Evolutionary conservation across 2,888 invertebrate species (phyloP).

Genomic region (Amiota mariae): DNA sequence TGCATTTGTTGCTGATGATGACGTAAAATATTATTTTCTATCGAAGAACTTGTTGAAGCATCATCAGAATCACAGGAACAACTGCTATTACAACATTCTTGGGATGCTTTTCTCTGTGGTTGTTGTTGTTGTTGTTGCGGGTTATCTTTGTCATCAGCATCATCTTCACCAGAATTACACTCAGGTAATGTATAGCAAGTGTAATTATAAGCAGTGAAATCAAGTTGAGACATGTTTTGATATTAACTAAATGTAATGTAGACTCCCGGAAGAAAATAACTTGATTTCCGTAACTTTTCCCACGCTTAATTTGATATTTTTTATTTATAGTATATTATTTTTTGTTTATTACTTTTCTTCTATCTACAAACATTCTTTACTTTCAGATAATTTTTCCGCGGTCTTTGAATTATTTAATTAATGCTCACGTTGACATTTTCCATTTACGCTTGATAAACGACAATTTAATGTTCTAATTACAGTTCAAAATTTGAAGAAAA

Average conservation of each 20-base stretch:
- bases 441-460: constrained; percentile 13
- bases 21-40: constrained; percentile 59
- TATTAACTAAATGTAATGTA: constrained; percentile 19
- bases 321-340: constrained; percentile 13
- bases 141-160: constrained; percentile 25
- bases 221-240: constrained; percentile 62
- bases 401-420: constrained; percentile 20
- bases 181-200: constrained; percentile 72
- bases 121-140: background rate
- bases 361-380: background rate
- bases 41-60: constrained; percentile 63
- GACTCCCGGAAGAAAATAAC: background rate
- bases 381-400: background rate
- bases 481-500: constrained; percentile 6
- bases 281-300: constrained; percentile 30
- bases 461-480: constrained; percentile 46
- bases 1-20: constrained; percentile 43
- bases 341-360: background rate
- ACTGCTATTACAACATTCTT: constrained; percentile 35
- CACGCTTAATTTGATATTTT: constrained; percentile 33
- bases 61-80: constrained; percentile 55
- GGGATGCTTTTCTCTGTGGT: constrained; percentile 37
- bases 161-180: constrained; percentile 60
- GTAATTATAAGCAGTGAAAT: constrained; percentile 64
- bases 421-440: constrained; percentile 25